phyloP scores from a whole-genome alignment of 2,888 invertebrate genomes.

The Orthonevra nobilis region DNA sequence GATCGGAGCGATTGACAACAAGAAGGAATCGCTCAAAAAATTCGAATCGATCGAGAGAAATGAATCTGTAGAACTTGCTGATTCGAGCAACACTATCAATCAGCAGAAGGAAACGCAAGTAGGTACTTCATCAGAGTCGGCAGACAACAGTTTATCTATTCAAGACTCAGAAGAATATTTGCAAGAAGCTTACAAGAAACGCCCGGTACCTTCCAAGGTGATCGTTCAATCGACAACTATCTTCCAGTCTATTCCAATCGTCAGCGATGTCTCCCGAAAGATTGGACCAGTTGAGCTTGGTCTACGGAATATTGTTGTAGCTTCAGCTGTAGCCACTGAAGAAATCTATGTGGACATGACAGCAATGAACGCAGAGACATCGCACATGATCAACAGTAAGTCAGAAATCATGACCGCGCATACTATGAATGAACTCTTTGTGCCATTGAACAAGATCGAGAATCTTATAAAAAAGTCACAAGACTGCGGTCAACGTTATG shows the following conservation, averaged over 20 bases:
- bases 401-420: slow-evolving; percentile 30
- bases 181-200: neutral
- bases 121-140: too few species aligned
- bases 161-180: neutral
- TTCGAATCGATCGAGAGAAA: too few species aligned
- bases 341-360: slow-evolving; percentile 39
- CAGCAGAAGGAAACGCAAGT: too few species aligned
- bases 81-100: too few species aligned
- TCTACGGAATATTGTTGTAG: slow-evolving; percentile 40
- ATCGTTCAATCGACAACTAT: neutral
- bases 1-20: too few species aligned
- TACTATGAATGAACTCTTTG: slow-evolving; percentile 34
- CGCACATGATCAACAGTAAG: slow-evolving; percentile 32
- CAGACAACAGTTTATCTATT: neutral
- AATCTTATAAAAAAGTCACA: slow-evolving; percentile 16
- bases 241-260: neutral
- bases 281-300: slow-evolving; percentile 52
- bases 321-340: slow-evolving; percentile 44
- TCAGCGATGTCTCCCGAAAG: neutral
- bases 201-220: neutral
- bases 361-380: slow-evolving; percentile 22
- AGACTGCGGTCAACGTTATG: slow-evolving; percentile 35
- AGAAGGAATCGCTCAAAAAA: too few species aligned
- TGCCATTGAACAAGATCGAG: slow-evolving; percentile 23
- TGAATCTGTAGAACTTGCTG: too few species aligned